phyloP scores from a whole-genome alignment of 2,888 invertebrate species.

The Apamea crenata region DNA sequence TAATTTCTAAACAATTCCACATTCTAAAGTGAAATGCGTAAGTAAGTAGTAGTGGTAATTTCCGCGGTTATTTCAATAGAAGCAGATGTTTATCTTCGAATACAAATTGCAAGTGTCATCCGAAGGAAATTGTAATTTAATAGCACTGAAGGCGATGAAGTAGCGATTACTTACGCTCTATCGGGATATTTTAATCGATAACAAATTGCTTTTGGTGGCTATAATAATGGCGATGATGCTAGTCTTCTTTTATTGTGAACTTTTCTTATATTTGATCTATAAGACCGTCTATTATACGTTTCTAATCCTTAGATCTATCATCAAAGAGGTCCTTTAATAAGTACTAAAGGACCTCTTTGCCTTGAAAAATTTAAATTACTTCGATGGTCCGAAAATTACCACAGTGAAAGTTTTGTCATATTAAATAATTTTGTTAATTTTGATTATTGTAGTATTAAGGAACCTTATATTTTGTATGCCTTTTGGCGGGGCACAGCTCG shows the following conservation, averaged over 20 bases:
- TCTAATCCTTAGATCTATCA: neutral
- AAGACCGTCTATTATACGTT: neutral
- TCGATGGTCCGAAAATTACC: neutral
- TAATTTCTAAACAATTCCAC: neutral
- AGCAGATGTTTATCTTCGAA: conserved; percentile 51
- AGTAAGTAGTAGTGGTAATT: conserved; percentile 24
- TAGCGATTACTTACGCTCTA: conserved; percentile 47
- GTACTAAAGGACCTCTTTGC: too few species aligned
- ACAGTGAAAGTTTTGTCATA: too few species aligned
- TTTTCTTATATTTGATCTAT: neutral
- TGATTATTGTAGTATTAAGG: too few species aligned
- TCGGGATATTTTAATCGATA: conserved; percentile 56
- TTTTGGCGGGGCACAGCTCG: too few species aligned
- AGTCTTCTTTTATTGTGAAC: neutral
- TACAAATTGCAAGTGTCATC: conserved; percentile 60
- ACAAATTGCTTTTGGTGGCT: conserved; percentile 38
- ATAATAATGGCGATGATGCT: conserved; percentile 19
- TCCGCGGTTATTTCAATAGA: conserved; percentile 49
- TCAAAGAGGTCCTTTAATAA: too few species aligned
- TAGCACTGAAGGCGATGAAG: conserved; percentile 44
- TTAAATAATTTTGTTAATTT: too few species aligned
- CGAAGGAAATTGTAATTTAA: conserved; percentile 60
- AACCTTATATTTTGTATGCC: too few species aligned
- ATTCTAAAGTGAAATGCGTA: conserved; percentile 26
- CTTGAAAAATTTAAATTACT: neutral